Conservation (phyloP, 1,140 invertebrate genomes). For the Meloidogyne hapla region DNA sequence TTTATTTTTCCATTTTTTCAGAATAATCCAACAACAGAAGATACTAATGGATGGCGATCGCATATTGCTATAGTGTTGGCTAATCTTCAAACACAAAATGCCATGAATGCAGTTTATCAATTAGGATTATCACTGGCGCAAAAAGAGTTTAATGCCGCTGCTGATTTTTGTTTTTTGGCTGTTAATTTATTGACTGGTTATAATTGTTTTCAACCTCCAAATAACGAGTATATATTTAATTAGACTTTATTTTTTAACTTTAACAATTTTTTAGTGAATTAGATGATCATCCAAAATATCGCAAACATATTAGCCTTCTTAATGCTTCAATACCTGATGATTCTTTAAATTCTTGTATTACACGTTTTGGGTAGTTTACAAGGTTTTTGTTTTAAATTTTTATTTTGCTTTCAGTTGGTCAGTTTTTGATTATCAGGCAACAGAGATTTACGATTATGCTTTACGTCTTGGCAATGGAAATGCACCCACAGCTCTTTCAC, state of each 20-base stretch:
- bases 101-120: constrained; percentile 52
- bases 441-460: constrained; percentile 50
- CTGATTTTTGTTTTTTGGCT: constrained; percentile 55
- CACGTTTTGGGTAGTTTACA: constrained; percentile 39
- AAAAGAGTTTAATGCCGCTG: constrained; percentile 53
- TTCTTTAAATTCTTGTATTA: constrained; percentile 28
- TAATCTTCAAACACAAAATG: constrained; percentile 48
- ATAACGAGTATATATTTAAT: neutral
- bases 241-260: constrained; percentile 11
- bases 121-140: constrained; percentile 45
- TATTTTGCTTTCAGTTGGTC: constrained; percentile 44
- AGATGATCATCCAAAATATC: constrained; percentile 22
- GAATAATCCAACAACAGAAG: constrained; percentile 41
- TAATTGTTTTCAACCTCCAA: constrained; percentile 35
- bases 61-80: constrained; percentile 54
- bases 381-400: neutral
- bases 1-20: neutral
- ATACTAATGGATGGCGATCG: constrained; percentile 43
- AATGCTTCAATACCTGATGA: constrained; percentile 52
- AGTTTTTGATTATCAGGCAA: constrained; percentile 49
- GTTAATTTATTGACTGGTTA: constrained; percentile 49
- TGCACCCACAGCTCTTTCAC: neutral
- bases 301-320: constrained; percentile 40
- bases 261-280: constrained; percentile 18
- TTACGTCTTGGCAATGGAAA: constrained; percentile 25